Evolutionary conservation across 2,113 vertebrate genomes (phyloP).

Genomic region (Tupaia chinensis): DNA sequence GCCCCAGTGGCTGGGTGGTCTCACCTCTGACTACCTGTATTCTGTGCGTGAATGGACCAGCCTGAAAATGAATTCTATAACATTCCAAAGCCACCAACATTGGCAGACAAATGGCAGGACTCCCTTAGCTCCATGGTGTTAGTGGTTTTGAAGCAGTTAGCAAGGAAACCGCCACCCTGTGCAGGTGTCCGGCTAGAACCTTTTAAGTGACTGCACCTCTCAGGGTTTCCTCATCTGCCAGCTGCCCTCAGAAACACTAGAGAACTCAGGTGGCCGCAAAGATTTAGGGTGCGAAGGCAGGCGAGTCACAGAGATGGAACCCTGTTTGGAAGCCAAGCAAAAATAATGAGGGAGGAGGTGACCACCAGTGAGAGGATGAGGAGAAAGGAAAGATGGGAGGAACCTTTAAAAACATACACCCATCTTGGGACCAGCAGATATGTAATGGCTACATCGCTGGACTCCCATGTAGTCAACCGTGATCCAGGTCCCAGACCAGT

Average conservation of each 20-base stretch:
- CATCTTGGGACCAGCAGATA: too few relatives aligned
- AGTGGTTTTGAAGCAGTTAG: neutral
- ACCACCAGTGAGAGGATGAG: neutral
- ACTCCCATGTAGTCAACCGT: too few relatives aligned
- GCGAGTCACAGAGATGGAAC: neutral
- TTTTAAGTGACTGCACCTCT: neutral
- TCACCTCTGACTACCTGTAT: neutral
- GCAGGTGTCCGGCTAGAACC: neutral
- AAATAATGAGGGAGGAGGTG: neutral
- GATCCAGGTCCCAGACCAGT: too few relatives aligned
- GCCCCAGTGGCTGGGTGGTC: neutral
- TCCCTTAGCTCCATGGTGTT: fast-evolving
- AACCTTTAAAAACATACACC: too few relatives aligned
- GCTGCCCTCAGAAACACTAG: neutral
- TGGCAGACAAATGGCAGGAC: neutral
- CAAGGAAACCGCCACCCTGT: neutral
- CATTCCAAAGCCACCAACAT: neutral
- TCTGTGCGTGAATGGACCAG: neutral
- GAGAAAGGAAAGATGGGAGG: too few relatives aligned
- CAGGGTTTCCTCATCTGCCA: neutral
- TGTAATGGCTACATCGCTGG: too few relatives aligned
- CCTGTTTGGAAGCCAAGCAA: neutral
- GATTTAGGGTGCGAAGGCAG: neutral
- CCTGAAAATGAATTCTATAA: neutral
- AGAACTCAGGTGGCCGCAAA: neutral